Percentiles rank a stretch among this genome's conserved stretches.
These are phyloP conservation scores for Noctua fimbriata DNA, from an alignment of 2,888 invertebrate genomes.

Conservation along the genomic window DNA sequence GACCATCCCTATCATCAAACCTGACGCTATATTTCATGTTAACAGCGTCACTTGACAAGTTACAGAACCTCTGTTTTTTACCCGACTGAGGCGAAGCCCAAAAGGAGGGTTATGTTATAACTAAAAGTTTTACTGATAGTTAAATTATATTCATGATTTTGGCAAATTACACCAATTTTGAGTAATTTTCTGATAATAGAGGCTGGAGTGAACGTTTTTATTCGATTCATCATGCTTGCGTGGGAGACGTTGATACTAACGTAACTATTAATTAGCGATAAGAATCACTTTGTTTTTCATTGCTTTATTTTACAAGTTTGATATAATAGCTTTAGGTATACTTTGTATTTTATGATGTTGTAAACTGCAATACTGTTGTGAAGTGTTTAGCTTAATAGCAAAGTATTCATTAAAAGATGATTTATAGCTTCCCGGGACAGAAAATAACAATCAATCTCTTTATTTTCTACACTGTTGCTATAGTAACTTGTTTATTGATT, in stretches of 20 bases:
- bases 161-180: not conserved
- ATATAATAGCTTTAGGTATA: not conserved
- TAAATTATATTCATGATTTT: not conserved
- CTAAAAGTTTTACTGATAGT: not conserved
- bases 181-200: not conserved
- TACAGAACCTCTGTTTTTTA: not conserved
- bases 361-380: not conserved
- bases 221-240: not conserved
- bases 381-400: not conserved
- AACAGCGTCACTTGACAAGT: not conserved
- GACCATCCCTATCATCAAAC: not conserved
- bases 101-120: not conserved
- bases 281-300: not conserved
- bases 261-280: conserved; percentile 7
- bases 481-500: not conserved
- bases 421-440: conserved; percentile 7
- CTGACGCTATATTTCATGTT: not conserved
- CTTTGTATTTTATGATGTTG: not conserved
- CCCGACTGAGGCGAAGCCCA: no score
- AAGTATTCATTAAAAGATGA: not conserved
- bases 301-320: conserved; percentile 5
- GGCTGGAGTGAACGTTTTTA: not conserved
- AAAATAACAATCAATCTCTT: conserved; percentile 4
- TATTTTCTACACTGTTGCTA: not conserved
- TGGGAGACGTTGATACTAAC: conserved; percentile 15